A percentile compares a stretch with the other conserved stretches of the same genome.
Evolutionary conservation across 2,888 invertebrate genomes (phyloP).

Genomic region (Urechis unicinctus): DNA sequence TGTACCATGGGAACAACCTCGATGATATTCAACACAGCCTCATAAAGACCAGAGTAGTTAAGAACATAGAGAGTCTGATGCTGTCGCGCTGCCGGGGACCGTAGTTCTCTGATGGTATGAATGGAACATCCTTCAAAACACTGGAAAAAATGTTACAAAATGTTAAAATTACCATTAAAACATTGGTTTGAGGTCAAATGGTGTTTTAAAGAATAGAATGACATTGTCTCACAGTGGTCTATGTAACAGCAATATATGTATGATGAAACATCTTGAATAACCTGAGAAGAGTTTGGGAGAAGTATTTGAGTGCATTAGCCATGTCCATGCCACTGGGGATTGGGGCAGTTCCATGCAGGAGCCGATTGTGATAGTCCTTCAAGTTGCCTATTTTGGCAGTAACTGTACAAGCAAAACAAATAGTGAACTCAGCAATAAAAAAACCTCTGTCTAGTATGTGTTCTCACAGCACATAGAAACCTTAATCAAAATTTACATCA

Average conservation of each 20-base stretch:
- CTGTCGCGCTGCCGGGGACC: conserved; percentile 77
- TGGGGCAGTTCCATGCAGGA: conserved; percentile 84
- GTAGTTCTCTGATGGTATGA: conserved; percentile 85
- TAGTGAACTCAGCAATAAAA: conserved; percentile 86
- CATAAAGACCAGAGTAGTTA: conserved; percentile 92
- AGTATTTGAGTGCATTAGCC: conserved; percentile 95
- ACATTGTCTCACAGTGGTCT: conserved; percentile 1
- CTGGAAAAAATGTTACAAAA: conserved; percentile 56
- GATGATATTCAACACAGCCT: conserved; percentile 79
- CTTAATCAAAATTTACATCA: neutral
- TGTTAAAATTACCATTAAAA: conserved; percentile 1
- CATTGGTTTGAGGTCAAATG: too few relatives aligned
- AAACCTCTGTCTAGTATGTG: conserved; percentile 91
- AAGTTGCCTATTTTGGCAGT: conserved; percentile 95
- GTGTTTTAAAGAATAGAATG: too few relatives aligned
- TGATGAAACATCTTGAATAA: conserved; percentile 52
- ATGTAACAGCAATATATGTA: neutral
- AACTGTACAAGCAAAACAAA: conserved; percentile 99
- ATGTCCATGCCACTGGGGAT: conserved; percentile 92
- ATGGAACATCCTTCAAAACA: conserved; percentile 92
- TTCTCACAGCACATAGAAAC: neutral
- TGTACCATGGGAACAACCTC: conserved; percentile 90
- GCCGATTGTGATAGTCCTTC: conserved; percentile 89
- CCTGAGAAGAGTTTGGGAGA: conserved; percentile 91
- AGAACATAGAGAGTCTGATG: conserved; percentile 80